phyloP scores from a whole-genome alignment of 2,797 vertebrate species.

The Gymnocypris eckloni region DNA sequence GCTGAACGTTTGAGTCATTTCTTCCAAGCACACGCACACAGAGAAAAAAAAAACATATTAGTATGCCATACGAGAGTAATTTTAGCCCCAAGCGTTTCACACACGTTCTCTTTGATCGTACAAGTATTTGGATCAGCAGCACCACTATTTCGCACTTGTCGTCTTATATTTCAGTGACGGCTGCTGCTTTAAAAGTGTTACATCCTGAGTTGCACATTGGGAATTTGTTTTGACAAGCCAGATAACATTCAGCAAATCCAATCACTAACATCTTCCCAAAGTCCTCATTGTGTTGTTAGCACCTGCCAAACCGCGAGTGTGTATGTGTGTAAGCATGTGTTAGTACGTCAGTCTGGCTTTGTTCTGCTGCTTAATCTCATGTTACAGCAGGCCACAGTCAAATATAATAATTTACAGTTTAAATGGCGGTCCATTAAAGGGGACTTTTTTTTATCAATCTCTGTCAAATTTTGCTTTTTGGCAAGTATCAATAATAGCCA shows the following conservation, averaged over 20 bases:
- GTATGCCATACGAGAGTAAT: neutral
- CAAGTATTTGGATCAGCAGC: constrained; percentile 16
- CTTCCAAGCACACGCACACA: neutral
- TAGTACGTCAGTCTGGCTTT: constrained; percentile 4
- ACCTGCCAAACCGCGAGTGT: constrained; percentile 13
- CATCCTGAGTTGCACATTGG: constrained; percentile 21
- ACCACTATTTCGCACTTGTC: constrained; percentile 7
- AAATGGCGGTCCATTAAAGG: neutral
- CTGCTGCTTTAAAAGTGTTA: constrained; percentile 29
- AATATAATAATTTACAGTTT: neutral
- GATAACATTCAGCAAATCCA: constrained; percentile 35
- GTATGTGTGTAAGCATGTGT: constrained; percentile 21
- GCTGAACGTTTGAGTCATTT: neutral
- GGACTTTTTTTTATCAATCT: neutral
- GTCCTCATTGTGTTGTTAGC: neutral
- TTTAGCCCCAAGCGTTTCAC: neutral
- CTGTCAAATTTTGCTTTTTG: neutral
- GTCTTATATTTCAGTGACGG: constrained; percentile 42
- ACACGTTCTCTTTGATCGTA: constrained; percentile 16
- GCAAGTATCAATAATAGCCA: neutral
- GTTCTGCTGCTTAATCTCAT: neutral
- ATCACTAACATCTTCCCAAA: constrained; percentile 27
- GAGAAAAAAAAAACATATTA: neutral
- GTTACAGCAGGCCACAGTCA: constrained; percentile 28
- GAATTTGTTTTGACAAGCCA: constrained; percentile 54